These are phyloP conservation scores for Anguilla marmorata DNA, from an alignment of 2,797 vertebrate species.

Conservation along the genomic window DNA sequence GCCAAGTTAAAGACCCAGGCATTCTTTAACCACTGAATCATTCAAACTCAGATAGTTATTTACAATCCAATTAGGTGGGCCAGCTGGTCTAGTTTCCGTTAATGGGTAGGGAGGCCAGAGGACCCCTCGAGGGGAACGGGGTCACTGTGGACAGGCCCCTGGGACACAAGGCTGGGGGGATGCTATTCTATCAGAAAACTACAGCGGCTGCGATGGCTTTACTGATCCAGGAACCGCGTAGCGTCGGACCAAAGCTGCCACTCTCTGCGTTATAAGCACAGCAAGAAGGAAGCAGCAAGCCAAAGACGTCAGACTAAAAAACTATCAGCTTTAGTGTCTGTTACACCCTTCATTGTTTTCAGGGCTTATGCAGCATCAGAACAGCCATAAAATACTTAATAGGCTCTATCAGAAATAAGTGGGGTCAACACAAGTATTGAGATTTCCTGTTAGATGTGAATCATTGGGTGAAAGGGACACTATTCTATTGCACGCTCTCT, in stretches of 20 bases:
- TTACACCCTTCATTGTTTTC: not conserved
- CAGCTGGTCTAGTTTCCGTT: conserved; percentile 36
- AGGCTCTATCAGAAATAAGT: not conserved
- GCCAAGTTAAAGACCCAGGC: conserved; percentile 15
- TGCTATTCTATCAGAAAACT: not conserved
- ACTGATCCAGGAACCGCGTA: not conserved
- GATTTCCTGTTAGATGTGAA: not conserved
- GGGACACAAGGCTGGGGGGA: not conserved
- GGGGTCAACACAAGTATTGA: not conserved
- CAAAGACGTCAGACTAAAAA: not conserved
- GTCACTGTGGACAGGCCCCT: not conserved
- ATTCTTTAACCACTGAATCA: conserved; percentile 40
- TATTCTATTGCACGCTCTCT: not conserved
- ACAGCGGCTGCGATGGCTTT: not conserved
- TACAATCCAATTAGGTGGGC: conserved; percentile 37
- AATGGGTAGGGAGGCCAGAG: conserved; percentile 24
- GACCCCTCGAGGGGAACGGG: conserved; percentile 2
- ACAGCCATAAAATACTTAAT: not conserved
- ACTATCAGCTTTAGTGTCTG: not conserved
- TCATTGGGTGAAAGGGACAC: not conserved
- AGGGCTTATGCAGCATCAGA: not conserved
- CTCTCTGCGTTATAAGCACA: not conserved
- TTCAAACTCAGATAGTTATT: conserved; percentile 37
- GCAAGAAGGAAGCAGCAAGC: not conserved
- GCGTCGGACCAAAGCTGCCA: not conserved